Base-by-base conservation (phyloP, 2,888 invertebrate genomes). In the Cancer borealis region DNA sequence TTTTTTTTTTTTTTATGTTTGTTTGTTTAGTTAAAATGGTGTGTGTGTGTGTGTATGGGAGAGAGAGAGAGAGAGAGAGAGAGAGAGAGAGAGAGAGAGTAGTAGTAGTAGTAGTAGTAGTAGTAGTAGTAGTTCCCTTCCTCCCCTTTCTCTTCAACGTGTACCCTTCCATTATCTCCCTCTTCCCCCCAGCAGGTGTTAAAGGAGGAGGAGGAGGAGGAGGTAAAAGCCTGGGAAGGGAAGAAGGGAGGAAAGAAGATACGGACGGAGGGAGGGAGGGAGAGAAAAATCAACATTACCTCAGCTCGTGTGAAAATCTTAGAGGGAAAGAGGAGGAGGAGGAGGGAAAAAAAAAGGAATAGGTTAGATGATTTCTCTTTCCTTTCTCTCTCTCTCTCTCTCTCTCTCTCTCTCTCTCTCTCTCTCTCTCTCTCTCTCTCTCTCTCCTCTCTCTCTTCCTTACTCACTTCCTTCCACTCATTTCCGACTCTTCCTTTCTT, bases 191-290 rank as follows among this genome's bases (percentile, higher is more conserved):
- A 21, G 26, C 26, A 6, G 39, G 14, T 46, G 47, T 89, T 5
- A 54, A 6, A 54, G 49, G 90, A 30, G 8, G 26, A 39, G 54
- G 89, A 46, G 12, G 30, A 84, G 84, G 30, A 84, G 39, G 39
- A 39, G 39, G 39, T 73, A 73, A 84, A 84, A 84, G 84, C 14
- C n/a, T 79, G 73, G 73, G 73, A 84, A 84, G 84, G 89, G n/a
- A 30, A n/a, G 47, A 17, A 17, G 49, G 54, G 3, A 17, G 49
- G 30, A 39, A 12, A 21, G 47, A n/a, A 89, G 89, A 47, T 21
- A 14, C 0, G 47, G 17, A 89, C 21, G 89, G 5, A 49, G 21
- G 46, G 45, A 47, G 14, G 88, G 45, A 30, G 39, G 88, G 14
- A 47, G 88, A 3, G 5, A 47, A 88, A 39, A 45, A 26, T 45